phyloP scores from a whole-genome alignment of 2,113 vertebrate genomes.

The Callithrix jacchus region DNA sequence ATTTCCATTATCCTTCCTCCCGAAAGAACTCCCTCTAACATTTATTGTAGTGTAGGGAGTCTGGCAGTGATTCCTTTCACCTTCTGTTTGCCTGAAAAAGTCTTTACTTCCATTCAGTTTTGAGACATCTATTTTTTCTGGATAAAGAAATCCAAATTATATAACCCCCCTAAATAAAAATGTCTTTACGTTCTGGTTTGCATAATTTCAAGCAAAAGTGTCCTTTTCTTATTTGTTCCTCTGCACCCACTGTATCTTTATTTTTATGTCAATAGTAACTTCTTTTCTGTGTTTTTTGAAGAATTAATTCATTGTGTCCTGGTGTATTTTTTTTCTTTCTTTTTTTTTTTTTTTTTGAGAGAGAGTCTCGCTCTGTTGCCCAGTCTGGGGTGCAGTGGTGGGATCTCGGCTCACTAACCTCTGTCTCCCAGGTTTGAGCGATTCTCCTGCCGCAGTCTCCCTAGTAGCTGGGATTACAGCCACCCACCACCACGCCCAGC shows the following conservation, averaged over 20 bases:
- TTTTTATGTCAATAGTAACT: background rate
- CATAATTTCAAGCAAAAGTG: background rate
- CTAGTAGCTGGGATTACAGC: too few species aligned
- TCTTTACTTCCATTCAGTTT: background rate
- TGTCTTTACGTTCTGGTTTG: background rate
- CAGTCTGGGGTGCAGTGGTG: too few species aligned
- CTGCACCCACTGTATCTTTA: background rate
- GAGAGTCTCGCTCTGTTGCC: too few species aligned
- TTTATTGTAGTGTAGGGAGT: background rate
- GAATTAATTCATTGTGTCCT: background rate
- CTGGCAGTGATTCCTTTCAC: background rate
- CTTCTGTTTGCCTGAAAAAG: background rate
- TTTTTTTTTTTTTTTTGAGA: too few species aligned
- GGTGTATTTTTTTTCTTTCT: background rate
- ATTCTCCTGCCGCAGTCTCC: too few species aligned
- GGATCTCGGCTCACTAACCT: too few species aligned
- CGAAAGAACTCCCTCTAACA: background rate
- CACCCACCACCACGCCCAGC: fast-evolving
- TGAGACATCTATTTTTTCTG: background rate
- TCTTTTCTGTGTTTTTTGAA: background rate
- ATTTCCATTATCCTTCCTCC: background rate
- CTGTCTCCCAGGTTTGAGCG: too few species aligned
- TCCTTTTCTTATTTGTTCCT: background rate
- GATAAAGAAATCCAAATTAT: background rate
- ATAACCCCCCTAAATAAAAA: background rate